A percentile compares a stretch with the other conserved stretches of the same genome.
These are phyloP conservation scores for Orientallactaga bullata DNA, from an alignment of 2,113 vertebrate genomes.

Conservation along the genomic window DNA sequence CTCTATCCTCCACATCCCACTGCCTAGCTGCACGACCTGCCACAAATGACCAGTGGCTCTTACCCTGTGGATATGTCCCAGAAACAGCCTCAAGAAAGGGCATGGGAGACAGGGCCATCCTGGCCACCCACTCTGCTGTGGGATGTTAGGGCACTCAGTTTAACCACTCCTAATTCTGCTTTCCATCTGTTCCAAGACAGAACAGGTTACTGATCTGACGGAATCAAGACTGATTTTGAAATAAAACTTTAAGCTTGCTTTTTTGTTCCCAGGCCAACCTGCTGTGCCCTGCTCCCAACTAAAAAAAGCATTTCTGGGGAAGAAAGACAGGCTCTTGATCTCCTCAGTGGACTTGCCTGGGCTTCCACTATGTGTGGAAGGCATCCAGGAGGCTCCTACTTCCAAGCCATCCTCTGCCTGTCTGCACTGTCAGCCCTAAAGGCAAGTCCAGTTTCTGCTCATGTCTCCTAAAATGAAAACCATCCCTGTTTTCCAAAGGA, in stretches of 20 bases:
- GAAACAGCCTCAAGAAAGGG: background rate
- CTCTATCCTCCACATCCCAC: background rate
- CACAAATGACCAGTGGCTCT: background rate
- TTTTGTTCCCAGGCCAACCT: background rate
- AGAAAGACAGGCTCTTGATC: background rate
- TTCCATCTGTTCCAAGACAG: background rate
- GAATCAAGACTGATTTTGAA: conserved; percentile 12
- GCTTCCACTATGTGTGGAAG: background rate
- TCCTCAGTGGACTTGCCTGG: background rate
- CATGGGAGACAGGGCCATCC: background rate
- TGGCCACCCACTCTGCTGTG: background rate
- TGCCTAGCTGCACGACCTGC: background rate
- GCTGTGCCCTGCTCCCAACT: background rate
- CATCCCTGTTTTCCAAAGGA: background rate
- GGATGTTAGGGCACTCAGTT: background rate
- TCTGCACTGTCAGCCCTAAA: background rate
- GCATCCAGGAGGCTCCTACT: background rate
- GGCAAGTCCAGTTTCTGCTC: background rate
- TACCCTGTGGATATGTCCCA: background rate
- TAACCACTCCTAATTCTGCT: background rate
- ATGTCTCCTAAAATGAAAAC: background rate
- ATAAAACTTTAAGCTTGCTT: background rate
- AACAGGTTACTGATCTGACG: background rate
- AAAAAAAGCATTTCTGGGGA: background rate
- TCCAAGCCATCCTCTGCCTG: background rate